phyloP scores from a whole-genome alignment of 1,140 invertebrate genomes.

The Anastrepha obliqua region DNA sequence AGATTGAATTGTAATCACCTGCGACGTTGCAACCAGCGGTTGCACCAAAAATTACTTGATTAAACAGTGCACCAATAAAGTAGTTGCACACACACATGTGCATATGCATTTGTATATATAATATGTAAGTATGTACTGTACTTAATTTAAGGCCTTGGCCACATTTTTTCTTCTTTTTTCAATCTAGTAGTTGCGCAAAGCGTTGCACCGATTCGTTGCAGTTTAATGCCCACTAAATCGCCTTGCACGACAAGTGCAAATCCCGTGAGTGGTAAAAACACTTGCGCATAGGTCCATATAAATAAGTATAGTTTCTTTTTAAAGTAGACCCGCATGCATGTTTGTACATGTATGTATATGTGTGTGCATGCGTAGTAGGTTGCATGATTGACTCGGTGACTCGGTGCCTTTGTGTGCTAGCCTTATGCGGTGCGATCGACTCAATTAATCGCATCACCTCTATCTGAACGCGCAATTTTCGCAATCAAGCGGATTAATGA shows the following conservation, averaged over 20 bases:
- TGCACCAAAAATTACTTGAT: constrained; percentile 27
- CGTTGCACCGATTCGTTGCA: background rate
- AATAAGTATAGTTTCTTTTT: too few species aligned
- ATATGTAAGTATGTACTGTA: background rate
- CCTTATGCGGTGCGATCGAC: constrained; percentile 31
- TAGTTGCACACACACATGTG: background rate
- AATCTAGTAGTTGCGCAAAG: background rate
- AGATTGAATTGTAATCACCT: constrained; percentile 31
- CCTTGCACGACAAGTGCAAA: background rate
- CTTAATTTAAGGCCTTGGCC: background rate
- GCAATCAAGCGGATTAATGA: constrained; percentile 50
- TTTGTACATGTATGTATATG: background rate
- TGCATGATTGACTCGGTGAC: background rate
- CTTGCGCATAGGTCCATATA: too few species aligned
- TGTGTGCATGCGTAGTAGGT: background rate
- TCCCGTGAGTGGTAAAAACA: background rate
- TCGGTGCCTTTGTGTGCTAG: too few species aligned
- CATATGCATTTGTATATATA: too few species aligned
- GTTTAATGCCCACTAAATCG: background rate
- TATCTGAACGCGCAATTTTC: constrained; percentile 31
- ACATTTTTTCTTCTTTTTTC: background rate
- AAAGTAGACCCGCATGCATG: too few species aligned
- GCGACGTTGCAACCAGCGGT: background rate
- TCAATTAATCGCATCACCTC: constrained; percentile 48
- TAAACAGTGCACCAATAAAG: background rate